Evolutionary conservation across 30 jellyfish, hydroid and myxozoan genomes (phyloP).

Genomic region (Cassiopea xamachana): DNA sequence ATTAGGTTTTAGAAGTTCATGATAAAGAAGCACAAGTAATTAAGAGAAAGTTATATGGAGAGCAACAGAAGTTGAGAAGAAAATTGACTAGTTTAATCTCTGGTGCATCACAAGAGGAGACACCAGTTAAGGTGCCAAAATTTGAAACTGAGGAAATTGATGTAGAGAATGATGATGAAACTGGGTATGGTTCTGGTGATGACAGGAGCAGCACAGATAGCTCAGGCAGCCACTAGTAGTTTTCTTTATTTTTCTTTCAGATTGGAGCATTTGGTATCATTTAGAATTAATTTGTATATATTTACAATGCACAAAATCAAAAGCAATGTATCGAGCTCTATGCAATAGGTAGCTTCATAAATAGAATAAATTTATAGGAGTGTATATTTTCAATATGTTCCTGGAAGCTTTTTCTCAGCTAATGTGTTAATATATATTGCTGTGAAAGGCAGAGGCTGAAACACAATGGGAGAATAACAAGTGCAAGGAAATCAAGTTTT

Average conservation of each 20-base stretch:
- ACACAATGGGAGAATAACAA: background rate
- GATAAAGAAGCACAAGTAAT: conserved; percentile 90
- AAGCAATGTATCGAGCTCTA: conserved; percentile 18
- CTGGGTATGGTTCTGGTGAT: conserved; percentile 96
- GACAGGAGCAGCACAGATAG: conserved; percentile 89
- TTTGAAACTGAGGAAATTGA: conserved; percentile 83
- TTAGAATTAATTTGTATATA: conserved; percentile 4
- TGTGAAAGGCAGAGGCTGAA: background rate
- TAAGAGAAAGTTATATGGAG: conserved; percentile 73
- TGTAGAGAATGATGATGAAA: conserved; percentile 96
- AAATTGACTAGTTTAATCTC: conserved; percentile 65
- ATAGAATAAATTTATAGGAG: background rate
- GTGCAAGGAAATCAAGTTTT: too few relatives aligned
- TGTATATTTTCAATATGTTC: background rate
- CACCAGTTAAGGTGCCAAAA: conserved; percentile 54
- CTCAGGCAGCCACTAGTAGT: conserved; percentile 73
- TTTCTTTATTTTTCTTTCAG: background rate
- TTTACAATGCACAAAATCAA: conserved; percentile 33
- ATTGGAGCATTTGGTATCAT: conserved; percentile 6
- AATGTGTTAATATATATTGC: background rate
- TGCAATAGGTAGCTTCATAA: conserved; percentile 21
- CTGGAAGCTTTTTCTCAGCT: background rate
- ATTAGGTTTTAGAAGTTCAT: conserved; percentile 90
- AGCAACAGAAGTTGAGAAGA: conserved; percentile 87
- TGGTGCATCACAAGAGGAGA: conserved; percentile 67